Evolutionary conservation across 2,797 vertebrate species (phyloP).

Genomic region (Scolopax rusticola): DNA sequence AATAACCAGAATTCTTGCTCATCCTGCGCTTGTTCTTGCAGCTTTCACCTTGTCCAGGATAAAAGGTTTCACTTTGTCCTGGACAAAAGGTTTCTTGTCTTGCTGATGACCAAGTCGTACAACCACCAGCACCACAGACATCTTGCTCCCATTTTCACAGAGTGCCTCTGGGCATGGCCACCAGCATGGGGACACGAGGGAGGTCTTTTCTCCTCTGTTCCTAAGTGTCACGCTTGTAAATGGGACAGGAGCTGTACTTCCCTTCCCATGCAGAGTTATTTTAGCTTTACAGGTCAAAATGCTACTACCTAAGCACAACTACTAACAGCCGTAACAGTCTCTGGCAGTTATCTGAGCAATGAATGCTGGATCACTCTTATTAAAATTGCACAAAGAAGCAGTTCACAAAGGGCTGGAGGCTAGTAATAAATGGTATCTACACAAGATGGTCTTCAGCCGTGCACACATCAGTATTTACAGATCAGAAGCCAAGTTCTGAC

Average conservation of each 20-base stretch:
- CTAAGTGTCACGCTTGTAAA: not conserved
- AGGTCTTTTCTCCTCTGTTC: not conserved
- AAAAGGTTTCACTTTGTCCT: not conserved
- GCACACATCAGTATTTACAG: conserved; percentile 20
- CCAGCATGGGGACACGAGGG: fast-evolving
- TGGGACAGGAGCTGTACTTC: not conserved
- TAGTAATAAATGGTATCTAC: not conserved
- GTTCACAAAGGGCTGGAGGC: not conserved
- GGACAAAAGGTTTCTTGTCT: not conserved
- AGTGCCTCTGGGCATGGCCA: not conserved
- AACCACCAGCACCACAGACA: not conserved
- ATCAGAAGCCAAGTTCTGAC: conserved; percentile 8
- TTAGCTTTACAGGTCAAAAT: not conserved
- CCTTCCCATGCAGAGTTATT: not conserved
- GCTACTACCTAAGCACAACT: not conserved
- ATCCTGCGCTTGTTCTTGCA: not conserved
- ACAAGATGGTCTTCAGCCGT: not conserved
- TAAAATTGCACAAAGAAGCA: not conserved
- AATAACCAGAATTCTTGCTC: not conserved
- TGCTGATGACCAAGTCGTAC: not conserved
- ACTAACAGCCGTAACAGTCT: not conserved
- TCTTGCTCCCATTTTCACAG: not conserved
- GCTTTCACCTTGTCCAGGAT: not conserved
- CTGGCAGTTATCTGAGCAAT: not conserved
- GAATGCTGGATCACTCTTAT: not conserved